phyloP scores from a whole-genome alignment of 2,888 invertebrate genomes.

The Tachina lurida region DNA sequence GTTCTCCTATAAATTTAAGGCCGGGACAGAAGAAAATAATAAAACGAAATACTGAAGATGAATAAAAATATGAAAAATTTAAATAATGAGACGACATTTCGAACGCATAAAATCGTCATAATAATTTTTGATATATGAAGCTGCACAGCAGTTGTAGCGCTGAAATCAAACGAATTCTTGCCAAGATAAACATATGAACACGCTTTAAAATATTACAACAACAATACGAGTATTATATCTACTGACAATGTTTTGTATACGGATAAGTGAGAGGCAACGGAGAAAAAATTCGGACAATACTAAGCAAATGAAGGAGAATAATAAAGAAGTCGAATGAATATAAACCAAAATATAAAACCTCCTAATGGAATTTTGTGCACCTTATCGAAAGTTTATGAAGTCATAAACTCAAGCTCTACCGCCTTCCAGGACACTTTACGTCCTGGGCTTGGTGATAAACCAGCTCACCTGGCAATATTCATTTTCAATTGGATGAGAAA shows the following conservation, averaged over 20 bases:
- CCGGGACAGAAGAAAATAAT: conserved; percentile 42
- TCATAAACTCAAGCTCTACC: too few species aligned
- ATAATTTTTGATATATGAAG: conserved; percentile 83
- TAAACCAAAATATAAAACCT: background rate
- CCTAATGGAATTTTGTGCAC: conserved; percentile 13
- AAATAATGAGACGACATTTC: conserved; percentile 82
- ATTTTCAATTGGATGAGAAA: too few species aligned
- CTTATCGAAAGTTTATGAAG: background rate
- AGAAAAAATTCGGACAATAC: conserved; percentile 61
- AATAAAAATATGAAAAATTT: conserved; percentile 74
- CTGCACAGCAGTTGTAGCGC: conserved; percentile 80
- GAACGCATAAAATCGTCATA: conserved; percentile 83
- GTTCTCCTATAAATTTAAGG: conserved; percentile 45
- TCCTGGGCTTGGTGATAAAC: background rate
- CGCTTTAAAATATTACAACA: conserved; percentile 62
- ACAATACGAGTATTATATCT: conserved; percentile 11
- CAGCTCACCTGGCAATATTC: too few species aligned
- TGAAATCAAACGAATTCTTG: conserved; percentile 82
- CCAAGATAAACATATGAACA: conserved; percentile 76
- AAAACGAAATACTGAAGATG: conserved; percentile 45
- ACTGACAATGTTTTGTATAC: background rate
- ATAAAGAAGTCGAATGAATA: conserved; percentile 23
- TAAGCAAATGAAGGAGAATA: conserved; percentile 61
- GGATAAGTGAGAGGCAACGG: conserved; percentile 55
- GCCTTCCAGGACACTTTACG: too few species aligned